Evolutionary conservation across 2,113 vertebrate species (phyloP), one percentile per base, ranked within the genome.

Genomic region (Tylochromis polylepis): DNA sequence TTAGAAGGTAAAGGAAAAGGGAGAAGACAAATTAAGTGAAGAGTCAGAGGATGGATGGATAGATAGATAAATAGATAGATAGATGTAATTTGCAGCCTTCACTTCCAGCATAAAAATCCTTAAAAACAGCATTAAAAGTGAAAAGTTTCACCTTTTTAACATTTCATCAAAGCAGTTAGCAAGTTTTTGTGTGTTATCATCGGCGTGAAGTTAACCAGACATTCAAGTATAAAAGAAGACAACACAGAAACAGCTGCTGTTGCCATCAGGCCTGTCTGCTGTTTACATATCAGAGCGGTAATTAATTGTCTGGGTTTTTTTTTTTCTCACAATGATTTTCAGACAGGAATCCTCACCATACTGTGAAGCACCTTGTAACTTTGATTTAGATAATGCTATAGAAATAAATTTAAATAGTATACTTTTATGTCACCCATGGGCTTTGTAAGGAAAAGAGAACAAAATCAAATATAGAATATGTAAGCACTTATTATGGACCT

Each of bases 231-330:
- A 58, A 31, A 75, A 83, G 51, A 77, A 36, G 9, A 49, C n/a
- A 51, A 18, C 36, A 27, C 15, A 22, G 20, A 60, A 49, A 57
- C 77, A 85, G 75, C 53, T 59, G 56, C 58, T 83, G 72, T 60
- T 75, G 70, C 70, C 16, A 6, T 11, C 70, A 75, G 43, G 70
- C 24, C 43, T 49, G 43, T 12, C 1, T 22, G 14, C 20, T 31
- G 29, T 75, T 75, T 75, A 27, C 70, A 51, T 75, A 75, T 62
- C 53, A 85, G 55, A 79, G 22, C 1, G 3, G 5, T 77, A 84
- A 87, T 89, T 85, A 79, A 20, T 75, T 51, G 15, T 49, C 24
- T 20, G 5, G 9, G 6, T 0, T 0, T 8, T 10, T 24, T 29
- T 24, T 84, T 43, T 7, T 15, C 12, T 80, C 59, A 8, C 36